Percentiles rank a stretch among this genome's conserved stretches.
These are phyloP conservation scores for Cerceris ruficornis DNA, from an alignment of 2,888 invertebrate species.

Conservation along the genomic window DNA sequence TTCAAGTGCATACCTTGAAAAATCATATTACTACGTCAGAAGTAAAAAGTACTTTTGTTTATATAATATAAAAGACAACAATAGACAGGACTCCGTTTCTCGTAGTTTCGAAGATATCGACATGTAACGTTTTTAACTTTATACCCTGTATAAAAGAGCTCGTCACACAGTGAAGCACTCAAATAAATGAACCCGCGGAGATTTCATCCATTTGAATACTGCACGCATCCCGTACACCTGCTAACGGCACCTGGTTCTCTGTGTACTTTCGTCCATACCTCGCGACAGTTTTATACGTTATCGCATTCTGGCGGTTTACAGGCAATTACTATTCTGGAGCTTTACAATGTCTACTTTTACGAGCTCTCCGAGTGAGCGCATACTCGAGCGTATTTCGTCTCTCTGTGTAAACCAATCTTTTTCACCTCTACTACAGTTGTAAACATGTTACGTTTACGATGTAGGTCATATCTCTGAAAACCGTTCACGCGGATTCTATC, in stretches of 20 bases:
- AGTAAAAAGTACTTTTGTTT: too few relatives aligned
- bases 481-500: slow-evolving; percentile 13
- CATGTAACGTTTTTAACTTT: too few relatives aligned
- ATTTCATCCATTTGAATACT: slow-evolving; percentile 52
- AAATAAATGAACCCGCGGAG: slow-evolving; percentile 58
- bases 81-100: too few relatives aligned
- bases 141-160: background rate
- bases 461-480: slow-evolving; percentile 59
- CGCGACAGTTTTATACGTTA: slow-evolving; percentile 58
- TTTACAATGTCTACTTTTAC: slow-evolving; percentile 75
- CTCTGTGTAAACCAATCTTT: slow-evolving; percentile 21
- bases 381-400: slow-evolving; percentile 7
- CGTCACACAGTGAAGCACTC: slow-evolving; percentile 39
- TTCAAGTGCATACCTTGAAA: too few relatives aligned
- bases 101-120: too few relatives aligned
- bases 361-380: slow-evolving; percentile 36
- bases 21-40: too few relatives aligned
- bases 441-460: slow-evolving; percentile 63
- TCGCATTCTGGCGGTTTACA: slow-evolving; percentile 62
- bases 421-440: slow-evolving; percentile 10
- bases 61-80: too few relatives aligned
- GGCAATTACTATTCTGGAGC: slow-evolving; percentile 69
- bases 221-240: slow-evolving; percentile 48
- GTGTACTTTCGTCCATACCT: slow-evolving; percentile 13
- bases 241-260: slow-evolving; percentile 28